Evolutionary conservation across 2,113 vertebrate species (phyloP), one percentile per base, ranked within the genome.

Genomic region (Tachysurus fulvidraco): DNA sequence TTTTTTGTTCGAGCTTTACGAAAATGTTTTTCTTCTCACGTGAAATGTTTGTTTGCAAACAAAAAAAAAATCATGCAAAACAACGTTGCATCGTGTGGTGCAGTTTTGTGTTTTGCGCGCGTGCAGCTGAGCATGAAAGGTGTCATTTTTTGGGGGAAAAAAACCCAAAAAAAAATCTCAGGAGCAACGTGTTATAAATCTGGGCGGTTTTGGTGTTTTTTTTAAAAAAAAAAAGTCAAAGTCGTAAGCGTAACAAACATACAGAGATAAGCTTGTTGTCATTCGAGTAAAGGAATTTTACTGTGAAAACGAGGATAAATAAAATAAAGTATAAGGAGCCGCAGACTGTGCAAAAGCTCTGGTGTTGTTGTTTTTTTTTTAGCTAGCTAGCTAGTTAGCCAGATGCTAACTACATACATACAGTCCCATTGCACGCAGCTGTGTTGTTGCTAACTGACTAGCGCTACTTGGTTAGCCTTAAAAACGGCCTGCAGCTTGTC

Each of bases 401-500:
- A 74, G 16, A 64, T 64, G 86, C 78, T 89, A 87, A 71, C 25
- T 57, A 23, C 7, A 23, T 1, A 14, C n/a, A 57, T 1, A 41
- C 4, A 36, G 50, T 36, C 10, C 23, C n/a, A 83, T 83, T 57
- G 25, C 83, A 76, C 71, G 54, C 83, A 79, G 78, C 83, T 92
- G 91, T 89, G 50, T 64, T 60, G 11, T 16, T 67, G 92, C 91
- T 93, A 92, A 90, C 91, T 88, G 65, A 92, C 92, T 92, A 90
- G 90, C 88, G 85, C 57, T 90, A 91, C 92, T 94, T 91, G 90
- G 60, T 81, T 91, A 87, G 83, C 86, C 65, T 36, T 11, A 17
- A n/a, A 41, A 77, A 86, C 85, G 95, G 95, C 94, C 95, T 94
- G 89, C 86, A 73, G 88, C 87, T 73, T 60, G 74, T 88, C 79